Evolutionary conservation across 2,888 invertebrate species (phyloP), one percentile per base, ranked within the genome.

Genomic region (Lordiphosa fenestrarum): DNA sequence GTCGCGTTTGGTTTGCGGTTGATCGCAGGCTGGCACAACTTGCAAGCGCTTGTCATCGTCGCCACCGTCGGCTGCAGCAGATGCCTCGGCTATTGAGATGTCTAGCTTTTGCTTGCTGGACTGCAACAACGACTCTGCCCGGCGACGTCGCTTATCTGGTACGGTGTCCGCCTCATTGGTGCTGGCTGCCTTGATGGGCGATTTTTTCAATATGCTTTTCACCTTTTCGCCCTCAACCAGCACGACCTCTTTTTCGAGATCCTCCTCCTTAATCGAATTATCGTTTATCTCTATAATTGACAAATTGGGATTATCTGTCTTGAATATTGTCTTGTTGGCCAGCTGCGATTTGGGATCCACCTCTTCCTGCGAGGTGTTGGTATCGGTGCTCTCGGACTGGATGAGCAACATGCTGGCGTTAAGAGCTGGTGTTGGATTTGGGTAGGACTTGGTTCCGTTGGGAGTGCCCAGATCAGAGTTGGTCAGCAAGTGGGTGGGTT

Each of bases 221-320:
- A 76, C 63, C 35, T 69, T 76, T 41, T 67, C 87, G 36, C 84
- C 84, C 6, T 87, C 89, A 53, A 89, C 84, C n/a, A 88, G 71
- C 54, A 86, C 74, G 49, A 89, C 88, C 15, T 87, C 75, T 47
- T 86, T 87, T 56, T 86, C 85, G 1, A 81, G 66, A 60, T 86
- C 84, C 39, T 81, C 74, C 54, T 85, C 87, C 53, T 84, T 84
- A 61, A 83, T 84, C 12, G 88, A 87, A 67, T 83, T 86, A 69
- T 88, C 84, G 71, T 85, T 88, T 57, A 89, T 89, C 80, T 89
- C 89, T 85, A 89, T 89, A 89, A 89, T 89, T 89, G 89, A 88
- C 89, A 88, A 85, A 74, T 89, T 82, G 66, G 90, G 89, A 80
- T 89, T 89, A 85, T 87, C 86, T 55, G 74, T 81, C 73, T 87